Percentiles rank a stretch among this genome's conserved stretches.
Conservation (phyloP, 2,888 invertebrate species). For the Alviniconcha strummeri region DNA sequence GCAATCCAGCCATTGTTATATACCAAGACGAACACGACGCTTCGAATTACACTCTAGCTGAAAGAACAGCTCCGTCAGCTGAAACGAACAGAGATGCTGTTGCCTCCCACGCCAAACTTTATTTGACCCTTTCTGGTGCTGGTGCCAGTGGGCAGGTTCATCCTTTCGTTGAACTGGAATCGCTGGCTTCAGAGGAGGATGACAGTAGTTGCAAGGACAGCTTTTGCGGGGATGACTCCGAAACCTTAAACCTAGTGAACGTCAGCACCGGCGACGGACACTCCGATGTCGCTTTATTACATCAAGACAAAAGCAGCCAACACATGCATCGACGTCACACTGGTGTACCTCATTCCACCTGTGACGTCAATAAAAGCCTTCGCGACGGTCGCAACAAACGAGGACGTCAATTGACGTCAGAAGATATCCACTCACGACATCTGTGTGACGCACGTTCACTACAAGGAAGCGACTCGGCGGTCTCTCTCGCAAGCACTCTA, state of each 20-base stretch:
- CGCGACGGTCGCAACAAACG: not conserved
- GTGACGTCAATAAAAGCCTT: not conserved
- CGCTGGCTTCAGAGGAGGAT: not conserved
- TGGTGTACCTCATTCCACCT: not conserved
- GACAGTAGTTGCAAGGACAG: not conserved
- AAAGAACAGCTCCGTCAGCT: not conserved
- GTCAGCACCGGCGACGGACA: not conserved
- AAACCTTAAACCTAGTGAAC: not conserved
- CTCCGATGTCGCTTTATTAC: not conserved
- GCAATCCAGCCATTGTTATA: slow-evolving; percentile 1
- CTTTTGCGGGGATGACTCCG: not conserved
- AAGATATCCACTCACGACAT: not conserved
- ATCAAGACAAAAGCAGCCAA: not conserved
- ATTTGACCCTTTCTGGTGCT: not conserved
- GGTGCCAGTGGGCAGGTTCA: no score
- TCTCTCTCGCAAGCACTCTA: not conserved
- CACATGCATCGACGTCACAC: not conserved
- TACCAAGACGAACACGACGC: not conserved
- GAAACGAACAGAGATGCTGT: not conserved
- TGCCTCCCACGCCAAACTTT: not conserved
- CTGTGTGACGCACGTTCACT: slow-evolving; percentile 3
- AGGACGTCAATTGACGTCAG: not conserved
- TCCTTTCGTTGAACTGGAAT: not conserved
- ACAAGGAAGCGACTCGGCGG: slow-evolving; percentile 8
- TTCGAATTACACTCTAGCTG: not conserved